These are phyloP conservation scores for Heterodera filipjevi DNA, from an alignment of 2,888 invertebrate species.

Conservation along the genomic window DNA sequence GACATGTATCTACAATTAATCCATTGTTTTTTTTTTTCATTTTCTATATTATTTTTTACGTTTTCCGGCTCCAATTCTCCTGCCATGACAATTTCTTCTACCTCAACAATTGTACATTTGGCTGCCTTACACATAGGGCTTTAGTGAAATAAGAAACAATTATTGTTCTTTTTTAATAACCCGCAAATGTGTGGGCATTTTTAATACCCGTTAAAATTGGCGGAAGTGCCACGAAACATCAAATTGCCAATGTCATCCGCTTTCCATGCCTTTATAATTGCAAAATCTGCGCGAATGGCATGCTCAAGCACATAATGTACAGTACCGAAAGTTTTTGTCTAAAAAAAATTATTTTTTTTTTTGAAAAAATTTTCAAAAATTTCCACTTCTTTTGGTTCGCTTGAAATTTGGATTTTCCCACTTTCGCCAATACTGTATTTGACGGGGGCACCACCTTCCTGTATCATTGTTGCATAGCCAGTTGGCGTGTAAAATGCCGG, in stretches of 20 bases:
- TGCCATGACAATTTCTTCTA: conserved; percentile 89
- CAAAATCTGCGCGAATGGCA: conserved; percentile 92
- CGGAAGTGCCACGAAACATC: conserved; percentile 84
- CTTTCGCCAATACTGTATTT: conserved; percentile 76
- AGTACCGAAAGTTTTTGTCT: conserved; percentile 80
- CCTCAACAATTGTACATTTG: conserved; percentile 74
- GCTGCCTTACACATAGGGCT: conserved; percentile 88
- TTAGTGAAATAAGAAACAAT: no score
- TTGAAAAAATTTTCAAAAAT: not conserved
- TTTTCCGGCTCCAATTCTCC: conserved; percentile 71
- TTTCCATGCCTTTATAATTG: conserved; percentile 94
- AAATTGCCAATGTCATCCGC: conserved; percentile 91
- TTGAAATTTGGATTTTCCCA: conserved; percentile 78
- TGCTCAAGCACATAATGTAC: conserved; percentile 89
- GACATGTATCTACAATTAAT: conserved; percentile 74
- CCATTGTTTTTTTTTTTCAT: not conserved
- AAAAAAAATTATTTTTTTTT: conserved; percentile 46
- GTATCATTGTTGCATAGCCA: conserved; percentile 91
- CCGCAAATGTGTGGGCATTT: not conserved
- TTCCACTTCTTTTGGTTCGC: conserved; percentile 72
- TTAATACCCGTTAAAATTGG: conserved; percentile 81
- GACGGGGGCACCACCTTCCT: conserved; percentile 89
- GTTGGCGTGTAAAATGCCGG: conserved; percentile 98
- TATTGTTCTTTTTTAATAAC: not conserved
- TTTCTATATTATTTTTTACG: conserved; percentile 32